Evolutionary conservation across 1,140 invertebrate genomes (phyloP).

Genomic region (Drosophila lacertosa): DNA sequence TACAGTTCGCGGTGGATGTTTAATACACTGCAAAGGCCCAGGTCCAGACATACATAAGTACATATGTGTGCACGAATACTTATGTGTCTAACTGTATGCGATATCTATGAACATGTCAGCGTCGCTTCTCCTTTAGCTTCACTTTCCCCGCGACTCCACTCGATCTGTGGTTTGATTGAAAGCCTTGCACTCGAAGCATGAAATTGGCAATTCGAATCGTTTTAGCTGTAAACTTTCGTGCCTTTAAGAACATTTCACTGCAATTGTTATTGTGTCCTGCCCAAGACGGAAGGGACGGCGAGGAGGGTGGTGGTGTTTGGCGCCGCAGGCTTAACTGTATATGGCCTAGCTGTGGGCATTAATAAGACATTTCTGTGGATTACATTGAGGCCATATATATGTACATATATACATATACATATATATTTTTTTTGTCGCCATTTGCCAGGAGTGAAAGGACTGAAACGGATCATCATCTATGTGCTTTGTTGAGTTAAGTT

Average conservation of each 20-base stretch:
- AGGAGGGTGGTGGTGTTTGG: too few species aligned
- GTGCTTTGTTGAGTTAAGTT: neutral
- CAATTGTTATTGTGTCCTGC: constrained; percentile 28
- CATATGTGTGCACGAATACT: constrained; percentile 13
- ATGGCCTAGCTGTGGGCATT: constrained; percentile 25
- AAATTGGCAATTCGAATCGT: constrained; percentile 77
- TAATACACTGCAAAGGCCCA: constrained; percentile 34
- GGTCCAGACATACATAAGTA: neutral
- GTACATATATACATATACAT: too few species aligned
- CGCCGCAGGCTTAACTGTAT: neutral
- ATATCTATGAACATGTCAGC: constrained; percentile 42
- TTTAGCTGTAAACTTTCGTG: constrained; percentile 73
- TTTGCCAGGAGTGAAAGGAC: neutral
- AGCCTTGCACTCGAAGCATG: constrained; percentile 68
- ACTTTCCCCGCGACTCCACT: neutral
- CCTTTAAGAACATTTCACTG: constrained; percentile 13
- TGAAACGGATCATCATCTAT: constrained; percentile 13
- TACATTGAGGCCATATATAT: constrained; percentile 18
- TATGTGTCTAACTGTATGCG: constrained; percentile 19
- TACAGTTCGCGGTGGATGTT: constrained; percentile 10
- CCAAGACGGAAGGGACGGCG: neutral
- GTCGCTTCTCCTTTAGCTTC: constrained; percentile 5
- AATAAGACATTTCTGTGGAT: constrained; percentile 44
- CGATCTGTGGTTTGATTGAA: constrained; percentile 52
- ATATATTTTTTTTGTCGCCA: constrained; percentile 7